Evolutionary conservation across 2,797 vertebrate species (phyloP).

Genomic region (Tauraco hartlaubi): DNA sequence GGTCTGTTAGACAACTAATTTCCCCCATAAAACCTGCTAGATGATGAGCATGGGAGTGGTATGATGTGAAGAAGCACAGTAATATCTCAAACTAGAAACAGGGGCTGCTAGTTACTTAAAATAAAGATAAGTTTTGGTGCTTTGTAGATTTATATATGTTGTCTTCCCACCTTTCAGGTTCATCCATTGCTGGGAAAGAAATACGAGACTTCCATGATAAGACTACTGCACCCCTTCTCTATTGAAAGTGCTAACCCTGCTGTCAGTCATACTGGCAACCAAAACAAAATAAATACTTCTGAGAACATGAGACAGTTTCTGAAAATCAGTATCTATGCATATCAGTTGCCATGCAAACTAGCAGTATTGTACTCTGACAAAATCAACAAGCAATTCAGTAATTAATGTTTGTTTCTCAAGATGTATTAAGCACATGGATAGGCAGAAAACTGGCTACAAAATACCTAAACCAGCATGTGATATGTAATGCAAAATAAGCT

Average conservation of each 20-base stretch:
- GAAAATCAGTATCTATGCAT: background rate
- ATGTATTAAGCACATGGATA: background rate
- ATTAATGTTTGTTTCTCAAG: slow-evolving; percentile 1
- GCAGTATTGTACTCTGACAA: background rate
- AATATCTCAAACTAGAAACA: background rate
- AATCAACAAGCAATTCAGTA: slow-evolving; percentile 12
- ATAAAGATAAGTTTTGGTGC: background rate
- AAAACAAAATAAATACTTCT: background rate
- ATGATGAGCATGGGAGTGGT: background rate
- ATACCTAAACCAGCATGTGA: background rate
- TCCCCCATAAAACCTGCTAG: background rate
- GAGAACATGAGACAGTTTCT: background rate
- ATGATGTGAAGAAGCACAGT: background rate
- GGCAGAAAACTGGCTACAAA: slow-evolving; percentile 1
- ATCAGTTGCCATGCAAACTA: background rate
- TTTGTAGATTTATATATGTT: background rate
- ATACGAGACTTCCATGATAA: background rate
- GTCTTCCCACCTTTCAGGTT: background rate
- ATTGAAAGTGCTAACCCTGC: background rate
- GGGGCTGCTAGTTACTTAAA: background rate
- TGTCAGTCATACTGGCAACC: background rate
- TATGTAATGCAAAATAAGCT: background rate
- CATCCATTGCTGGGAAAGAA: background rate
- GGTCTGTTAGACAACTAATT: slow-evolving; percentile 5
- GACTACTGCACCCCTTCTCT: background rate